Evolutionary conservation across 2,113 vertebrate species (phyloP).

Genomic region (Tenebrosternarchus preto): DNA sequence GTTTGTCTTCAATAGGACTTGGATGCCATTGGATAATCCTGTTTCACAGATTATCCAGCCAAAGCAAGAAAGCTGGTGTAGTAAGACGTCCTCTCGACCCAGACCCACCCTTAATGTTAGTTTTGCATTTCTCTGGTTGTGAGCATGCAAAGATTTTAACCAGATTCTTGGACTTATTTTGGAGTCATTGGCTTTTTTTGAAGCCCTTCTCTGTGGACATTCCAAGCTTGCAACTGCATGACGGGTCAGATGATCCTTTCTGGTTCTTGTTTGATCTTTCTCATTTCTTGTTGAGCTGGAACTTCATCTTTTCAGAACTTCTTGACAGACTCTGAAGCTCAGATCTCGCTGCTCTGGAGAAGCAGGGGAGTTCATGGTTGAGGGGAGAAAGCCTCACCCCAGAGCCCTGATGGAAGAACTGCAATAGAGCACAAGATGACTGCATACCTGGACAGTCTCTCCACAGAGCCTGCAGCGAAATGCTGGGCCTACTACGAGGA

Average conservation of each 20-base stretch:
- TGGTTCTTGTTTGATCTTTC: not conserved
- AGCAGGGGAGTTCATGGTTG: not conserved
- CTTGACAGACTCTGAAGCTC: not conserved
- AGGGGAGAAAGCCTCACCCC: not conserved
- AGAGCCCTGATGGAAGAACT: not conserved
- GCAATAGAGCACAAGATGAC: constrained; percentile 61
- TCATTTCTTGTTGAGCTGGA: not conserved
- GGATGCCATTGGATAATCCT: constrained; percentile 63
- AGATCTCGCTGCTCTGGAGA: not conserved
- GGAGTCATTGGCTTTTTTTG: not conserved
- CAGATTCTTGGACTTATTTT: not conserved
- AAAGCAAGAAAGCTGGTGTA: constrained; percentile 31
- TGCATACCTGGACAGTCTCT: constrained; percentile 71
- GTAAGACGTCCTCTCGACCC: constrained; percentile 26
- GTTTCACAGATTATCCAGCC: constrained; percentile 52
- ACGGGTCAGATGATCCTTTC: not conserved
- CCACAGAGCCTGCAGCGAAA: constrained; percentile 60
- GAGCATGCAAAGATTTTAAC: not conserved
- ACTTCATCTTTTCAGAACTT: constrained; percentile 9
- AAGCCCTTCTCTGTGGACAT: not conserved
- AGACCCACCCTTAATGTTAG: constrained; percentile 10
- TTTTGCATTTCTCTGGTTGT: not conserved
- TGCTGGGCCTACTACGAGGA: constrained; percentile 69
- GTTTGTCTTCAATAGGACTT: constrained; percentile 64
- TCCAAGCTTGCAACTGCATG: not conserved